Evolutionary conservation across 1,140 invertebrate genomes (phyloP), one percentile per base, ranked within the genome.

Genomic region (Aphaenogaster rudis): DNA sequence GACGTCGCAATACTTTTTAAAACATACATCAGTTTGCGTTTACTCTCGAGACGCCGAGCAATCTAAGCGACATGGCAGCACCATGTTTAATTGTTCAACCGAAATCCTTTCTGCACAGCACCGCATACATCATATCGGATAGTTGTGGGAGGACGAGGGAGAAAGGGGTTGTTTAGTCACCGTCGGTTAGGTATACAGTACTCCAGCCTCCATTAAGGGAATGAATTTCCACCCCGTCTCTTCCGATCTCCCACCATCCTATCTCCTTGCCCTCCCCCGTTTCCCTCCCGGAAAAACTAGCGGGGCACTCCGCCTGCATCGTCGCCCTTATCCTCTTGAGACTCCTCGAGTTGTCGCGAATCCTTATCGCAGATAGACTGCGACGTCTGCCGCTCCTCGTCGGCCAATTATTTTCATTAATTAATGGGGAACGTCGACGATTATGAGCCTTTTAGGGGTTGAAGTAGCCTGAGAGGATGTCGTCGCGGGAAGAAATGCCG

Each of bases 191-290:
- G 82, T 86, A 89, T 71, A 90, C 74, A 88, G 90, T 92, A 91
- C 87, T 91, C 76, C 87, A 91, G 86, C 88, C 90, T 92, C 91
- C 92, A 92, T 92, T 92, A 92, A 89, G 90, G 91, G 91, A 92
- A 92, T 92, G 92, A 92, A 92, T 92, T 92, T 88, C 90, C 79
- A 64, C 61, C 80, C 85, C 64, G 33, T 61, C 67, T 50, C 86
- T 87, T 74, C 80, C 79, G 72, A 87, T 82, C 71, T 21, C 50
- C n/a, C 39, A 48, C 48, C 48, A 45, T 2, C 13, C 21, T 50
- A 50, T 15, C 64, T 54, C 33, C 13, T 63, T 45, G 33, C 48
- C 8, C 54, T 50, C 28, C n/a, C 21, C 48, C n/a, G 21, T 52
- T 33, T 1, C 67, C 28, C n/a, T 11, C 39, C 42, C 8, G 45